Evolutionary conservation across 2,113 vertebrate genomes (phyloP).

Genomic region (Benitochromis conjunctus): DNA sequence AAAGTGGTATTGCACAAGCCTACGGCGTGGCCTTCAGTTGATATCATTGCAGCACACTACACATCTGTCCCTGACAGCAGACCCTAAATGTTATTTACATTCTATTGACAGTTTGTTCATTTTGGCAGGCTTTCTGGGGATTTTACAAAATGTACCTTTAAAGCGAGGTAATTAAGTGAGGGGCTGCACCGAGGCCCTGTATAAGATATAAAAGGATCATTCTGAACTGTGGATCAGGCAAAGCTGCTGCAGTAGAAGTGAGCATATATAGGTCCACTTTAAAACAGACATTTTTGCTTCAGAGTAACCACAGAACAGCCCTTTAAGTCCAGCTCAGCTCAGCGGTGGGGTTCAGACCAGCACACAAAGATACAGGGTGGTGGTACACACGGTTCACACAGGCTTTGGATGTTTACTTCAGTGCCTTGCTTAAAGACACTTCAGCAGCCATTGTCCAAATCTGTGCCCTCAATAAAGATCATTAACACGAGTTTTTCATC

Average conservation of each 20-base stretch:
- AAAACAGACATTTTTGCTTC: not conserved
- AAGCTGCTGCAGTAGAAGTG: not conserved
- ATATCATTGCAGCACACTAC: not conserved
- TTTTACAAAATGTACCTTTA: not conserved
- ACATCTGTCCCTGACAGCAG: not conserved
- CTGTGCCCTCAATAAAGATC: not conserved
- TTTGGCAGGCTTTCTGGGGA: not conserved
- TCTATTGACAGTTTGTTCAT: not conserved
- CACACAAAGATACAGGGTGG: not conserved
- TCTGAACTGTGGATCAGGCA: not conserved
- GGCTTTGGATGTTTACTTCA: not conserved
- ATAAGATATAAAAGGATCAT: not conserved
- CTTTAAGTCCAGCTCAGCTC: not conserved
- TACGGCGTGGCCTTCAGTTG: fast-evolving
- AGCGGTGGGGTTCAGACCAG: not conserved
- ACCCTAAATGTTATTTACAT: not conserved
- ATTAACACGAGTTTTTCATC: not conserved
- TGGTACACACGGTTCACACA: not conserved
- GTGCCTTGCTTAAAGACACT: not conserved
- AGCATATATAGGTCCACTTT: not conserved
- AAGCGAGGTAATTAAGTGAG: not conserved
- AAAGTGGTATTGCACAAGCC: not conserved
- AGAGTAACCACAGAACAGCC: not conserved
- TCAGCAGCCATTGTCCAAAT: not conserved
- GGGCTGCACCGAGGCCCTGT: not conserved